phyloP scores from a whole-genome alignment of 1,140 invertebrate species.

The Drosophila pectinifera region DNA sequence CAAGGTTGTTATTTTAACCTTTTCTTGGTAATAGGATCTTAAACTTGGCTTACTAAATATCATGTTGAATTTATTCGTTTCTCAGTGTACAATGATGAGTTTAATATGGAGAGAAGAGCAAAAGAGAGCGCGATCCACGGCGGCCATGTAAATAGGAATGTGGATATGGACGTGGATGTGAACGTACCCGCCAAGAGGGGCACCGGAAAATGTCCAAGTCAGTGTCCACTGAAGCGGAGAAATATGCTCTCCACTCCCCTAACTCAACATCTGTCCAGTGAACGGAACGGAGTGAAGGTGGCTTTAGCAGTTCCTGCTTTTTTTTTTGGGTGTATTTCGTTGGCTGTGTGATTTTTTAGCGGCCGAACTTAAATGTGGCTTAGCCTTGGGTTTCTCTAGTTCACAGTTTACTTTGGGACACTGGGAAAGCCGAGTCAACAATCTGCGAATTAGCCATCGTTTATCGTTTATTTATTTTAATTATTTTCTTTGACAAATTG shows the following conservation, averaged over 20 bases:
- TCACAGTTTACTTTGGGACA: constrained; percentile 30
- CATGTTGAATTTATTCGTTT: not conserved
- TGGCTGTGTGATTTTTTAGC: constrained; percentile 31
- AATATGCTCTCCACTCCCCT: constrained; percentile 18
- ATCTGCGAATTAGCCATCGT: constrained; percentile 42
- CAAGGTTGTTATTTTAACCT: not conserved
- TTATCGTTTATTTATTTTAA: constrained; percentile 77
- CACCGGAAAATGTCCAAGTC: constrained; percentile 71
- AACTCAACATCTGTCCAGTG: constrained; percentile 24
- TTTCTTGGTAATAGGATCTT: not conserved
- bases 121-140: constrained; percentile 3
- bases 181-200: constrained; percentile 34
- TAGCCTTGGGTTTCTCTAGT: constrained; percentile 4
- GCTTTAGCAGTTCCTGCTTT: not conserved
- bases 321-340: constrained; percentile 20
- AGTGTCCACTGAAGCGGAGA: constrained; percentile 71
- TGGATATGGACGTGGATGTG: constrained; percentile 44
- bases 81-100: constrained; percentile 46
- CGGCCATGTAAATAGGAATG: constrained; percentile 53
- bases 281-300: constrained; percentile 33
- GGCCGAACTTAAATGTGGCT: constrained; percentile 15
- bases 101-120: constrained; percentile 32
- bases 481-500: constrained; percentile 82
- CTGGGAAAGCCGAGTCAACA: constrained; percentile 22
- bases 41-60: not conserved